Percentiles rank a stretch among this genome's conserved stretches.
Evolutionary conservation across 2,888 invertebrate genomes (phyloP).

Genomic region (Argyra leucocephala): DNA sequence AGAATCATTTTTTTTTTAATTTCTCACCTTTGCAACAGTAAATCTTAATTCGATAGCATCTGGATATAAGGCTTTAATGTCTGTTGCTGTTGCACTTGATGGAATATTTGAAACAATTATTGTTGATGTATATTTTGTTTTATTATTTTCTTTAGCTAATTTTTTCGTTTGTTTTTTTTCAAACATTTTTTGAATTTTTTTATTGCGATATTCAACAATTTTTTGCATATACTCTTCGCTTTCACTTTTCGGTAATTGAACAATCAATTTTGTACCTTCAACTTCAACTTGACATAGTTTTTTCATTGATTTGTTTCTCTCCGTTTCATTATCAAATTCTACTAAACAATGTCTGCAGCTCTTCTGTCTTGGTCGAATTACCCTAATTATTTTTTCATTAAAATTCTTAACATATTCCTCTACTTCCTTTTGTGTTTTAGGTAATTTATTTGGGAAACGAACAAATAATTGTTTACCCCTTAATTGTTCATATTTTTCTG

Average conservation of each 20-base stretch:
- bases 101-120: constrained; percentile 9
- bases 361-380: constrained; percentile 15
- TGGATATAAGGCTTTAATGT: constrained; percentile 10
- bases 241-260: not conserved
- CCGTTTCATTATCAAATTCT: constrained; percentile 10
- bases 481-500: not conserved
- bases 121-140: not conserved
- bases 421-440: not conserved
- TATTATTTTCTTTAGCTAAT: not conserved
- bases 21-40: not conserved
- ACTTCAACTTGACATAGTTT: constrained; percentile 12
- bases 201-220: not conserved
- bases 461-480: constrained; percentile 12
- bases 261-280: constrained; percentile 2
- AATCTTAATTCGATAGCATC: constrained; percentile 12
- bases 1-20: not conserved
- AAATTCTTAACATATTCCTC: constrained; percentile 13
- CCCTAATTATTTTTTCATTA: constrained; percentile 8
- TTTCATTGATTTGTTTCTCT: constrained; percentile 7
- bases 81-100: not conserved
- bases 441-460: constrained; percentile 9
- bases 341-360: constrained; percentile 13
- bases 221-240: constrained; percentile 9
- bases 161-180: not conserved
- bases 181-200: not conserved